Conservation (phyloP, 2,797 vertebrate genomes). For the Vipera latastei region DNA sequence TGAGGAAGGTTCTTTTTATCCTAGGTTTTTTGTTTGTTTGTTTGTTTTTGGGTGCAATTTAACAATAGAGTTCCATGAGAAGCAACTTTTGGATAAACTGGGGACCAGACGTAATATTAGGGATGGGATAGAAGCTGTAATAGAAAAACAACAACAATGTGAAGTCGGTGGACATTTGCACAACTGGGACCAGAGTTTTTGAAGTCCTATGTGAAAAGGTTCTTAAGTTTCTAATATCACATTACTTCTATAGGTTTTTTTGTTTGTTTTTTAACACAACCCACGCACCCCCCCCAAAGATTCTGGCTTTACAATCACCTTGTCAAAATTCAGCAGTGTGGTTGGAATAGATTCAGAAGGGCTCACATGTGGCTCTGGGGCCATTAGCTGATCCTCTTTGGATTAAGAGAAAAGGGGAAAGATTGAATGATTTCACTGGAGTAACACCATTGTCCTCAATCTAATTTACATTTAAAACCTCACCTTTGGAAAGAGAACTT, state of each 20-base stretch:
- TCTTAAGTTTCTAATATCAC: background rate
- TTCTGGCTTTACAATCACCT: background rate
- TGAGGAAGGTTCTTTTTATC: background rate
- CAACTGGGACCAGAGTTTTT: background rate
- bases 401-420: background rate
- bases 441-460: background rate
- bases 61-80: background rate
- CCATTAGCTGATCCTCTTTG: background rate
- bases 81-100: background rate
- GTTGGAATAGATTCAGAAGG: background rate
- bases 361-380: background rate
- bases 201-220: background rate
- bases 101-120: background rate
- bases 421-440: background rate
- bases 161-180: background rate
- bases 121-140: background rate
- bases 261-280: background rate
- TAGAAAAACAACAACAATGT: background rate
- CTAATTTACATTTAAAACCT: background rate
- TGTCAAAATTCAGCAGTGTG: background rate
- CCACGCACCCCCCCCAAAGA: background rate
- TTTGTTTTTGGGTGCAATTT: background rate
- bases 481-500: background rate
- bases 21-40: background rate
- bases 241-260: background rate